Evolutionary conservation across 2,888 invertebrate species (phyloP).

Genomic region (Gasteruption jaculator): DNA sequence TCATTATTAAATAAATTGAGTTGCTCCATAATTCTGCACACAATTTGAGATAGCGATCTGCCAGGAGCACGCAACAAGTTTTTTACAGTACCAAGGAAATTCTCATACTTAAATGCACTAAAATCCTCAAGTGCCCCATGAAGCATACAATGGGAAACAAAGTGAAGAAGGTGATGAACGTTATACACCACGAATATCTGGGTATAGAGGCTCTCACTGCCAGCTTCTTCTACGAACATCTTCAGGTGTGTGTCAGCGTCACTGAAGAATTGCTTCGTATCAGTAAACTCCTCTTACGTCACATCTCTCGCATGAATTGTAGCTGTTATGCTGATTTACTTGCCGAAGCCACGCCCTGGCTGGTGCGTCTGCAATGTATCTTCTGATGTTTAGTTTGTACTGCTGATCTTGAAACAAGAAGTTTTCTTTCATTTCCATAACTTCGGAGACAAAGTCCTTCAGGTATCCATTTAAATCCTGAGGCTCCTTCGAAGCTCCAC

Average conservation of each 20-base stretch:
- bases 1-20: too few species aligned
- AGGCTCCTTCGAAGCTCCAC: constrained; percentile 1
- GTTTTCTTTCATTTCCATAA: too few species aligned
- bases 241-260: constrained; percentile 3
- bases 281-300: too few species aligned
- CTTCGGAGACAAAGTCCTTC: constrained; percentile 1
- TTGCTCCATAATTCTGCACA: neutral
- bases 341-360: constrained; percentile 3
- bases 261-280: too few species aligned
- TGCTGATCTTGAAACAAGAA: neutral
- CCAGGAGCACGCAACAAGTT: constrained; percentile 5
- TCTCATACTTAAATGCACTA: constrained; percentile 5
- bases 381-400: constrained; percentile 6
- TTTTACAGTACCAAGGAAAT: constrained; percentile 1
- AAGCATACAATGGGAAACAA: constrained; percentile 4
- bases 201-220: constrained; percentile 1
- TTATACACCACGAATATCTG: constrained; percentile 3
- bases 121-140: constrained; percentile 6
- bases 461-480: neutral
- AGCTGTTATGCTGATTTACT: constrained; percentile 6
- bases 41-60: constrained; percentile 6
- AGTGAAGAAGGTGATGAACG: constrained; percentile 4
- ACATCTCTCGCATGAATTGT: constrained; percentile 1
- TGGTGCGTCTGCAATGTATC: constrained; percentile 2
- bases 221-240: constrained; percentile 1